Evolutionary conservation across 1,140 invertebrate species (phyloP).

Genomic region (Drosophila sproati): DNA sequence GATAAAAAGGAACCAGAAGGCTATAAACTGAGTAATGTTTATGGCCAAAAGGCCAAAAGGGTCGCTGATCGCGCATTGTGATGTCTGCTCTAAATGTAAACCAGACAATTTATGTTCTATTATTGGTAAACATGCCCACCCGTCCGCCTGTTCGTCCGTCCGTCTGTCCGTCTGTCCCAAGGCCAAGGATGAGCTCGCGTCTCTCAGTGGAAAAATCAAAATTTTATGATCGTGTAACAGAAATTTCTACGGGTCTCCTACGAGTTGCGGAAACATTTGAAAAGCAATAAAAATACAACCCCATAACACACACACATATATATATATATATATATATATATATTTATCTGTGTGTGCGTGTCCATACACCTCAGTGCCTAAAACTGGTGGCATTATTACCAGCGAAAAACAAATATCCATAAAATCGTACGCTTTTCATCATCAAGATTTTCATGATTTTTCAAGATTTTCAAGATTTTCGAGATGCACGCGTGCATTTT

Average conservation of each 20-base stretch:
- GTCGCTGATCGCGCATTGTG: conserved; percentile 66
- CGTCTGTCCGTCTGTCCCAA: conserved; percentile 43
- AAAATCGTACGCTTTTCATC: conserved; percentile 53
- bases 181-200: conserved; percentile 66
- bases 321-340: background rate
- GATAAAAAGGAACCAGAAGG: conserved; percentile 44
- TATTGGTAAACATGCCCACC: conserved; percentile 69
- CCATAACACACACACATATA: conserved; percentile 44
- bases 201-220: conserved; percentile 66
- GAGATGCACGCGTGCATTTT: conserved; percentile 43
- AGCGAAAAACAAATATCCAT: conserved; percentile 62
- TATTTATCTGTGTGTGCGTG: background rate
- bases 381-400: conserved; percentile 58
- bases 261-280: conserved; percentile 78
- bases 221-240: conserved; percentile 64
- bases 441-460: conserved; percentile 55
- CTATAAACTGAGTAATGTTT: conserved; percentile 54
- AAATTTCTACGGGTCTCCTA: conserved; percentile 24
- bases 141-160: conserved; percentile 8
- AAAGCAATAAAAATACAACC: conserved; percentile 76
- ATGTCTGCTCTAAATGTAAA: conserved; percentile 78
- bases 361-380: conserved; percentile 1
- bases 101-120: conserved; percentile 80
- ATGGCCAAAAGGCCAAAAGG: conserved; percentile 33
- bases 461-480: conserved; percentile 44